phyloP scores from a whole-genome alignment of 2,797 vertebrate species.

The Tokudaia tokunoshimensis region DNA sequence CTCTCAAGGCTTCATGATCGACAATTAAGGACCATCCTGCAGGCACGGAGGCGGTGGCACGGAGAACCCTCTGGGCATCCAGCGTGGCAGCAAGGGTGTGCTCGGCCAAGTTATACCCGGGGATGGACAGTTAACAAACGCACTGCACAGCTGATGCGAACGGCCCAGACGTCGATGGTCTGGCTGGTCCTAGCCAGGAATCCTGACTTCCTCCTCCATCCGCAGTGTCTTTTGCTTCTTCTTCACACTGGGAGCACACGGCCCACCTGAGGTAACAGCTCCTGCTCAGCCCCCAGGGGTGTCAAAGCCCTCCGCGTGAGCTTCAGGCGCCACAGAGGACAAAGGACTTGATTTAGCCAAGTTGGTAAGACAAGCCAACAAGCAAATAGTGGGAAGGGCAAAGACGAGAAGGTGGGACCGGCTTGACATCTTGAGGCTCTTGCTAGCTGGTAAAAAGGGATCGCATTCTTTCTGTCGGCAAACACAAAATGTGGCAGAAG shows the following conservation, averaged over 20 bases:
- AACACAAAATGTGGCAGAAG: slow-evolving; percentile 81
- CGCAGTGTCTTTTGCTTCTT: background rate
- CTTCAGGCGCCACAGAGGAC: background rate
- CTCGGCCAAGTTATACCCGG: background rate
- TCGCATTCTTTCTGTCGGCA: slow-evolving; percentile 74
- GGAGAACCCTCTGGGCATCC: background rate
- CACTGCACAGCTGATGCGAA: background rate
- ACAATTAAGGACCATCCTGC: background rate
- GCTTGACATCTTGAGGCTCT: background rate
- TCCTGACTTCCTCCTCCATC: background rate
- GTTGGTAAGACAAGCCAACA: background rate
- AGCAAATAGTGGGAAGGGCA: background rate
- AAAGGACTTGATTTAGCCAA: slow-evolving; percentile 7
- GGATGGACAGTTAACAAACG: background rate
- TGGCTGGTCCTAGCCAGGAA: background rate
- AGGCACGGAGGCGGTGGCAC: background rate
- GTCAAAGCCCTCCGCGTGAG: background rate
- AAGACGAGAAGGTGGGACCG: background rate
- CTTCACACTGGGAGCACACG: background rate
- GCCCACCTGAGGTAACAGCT: background rate
- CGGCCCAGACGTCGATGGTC: background rate
- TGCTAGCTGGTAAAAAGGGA: slow-evolving; percentile 32
- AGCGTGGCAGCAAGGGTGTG: background rate
- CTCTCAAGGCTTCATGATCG: background rate
- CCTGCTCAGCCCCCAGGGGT: background rate